A percentile compares a stretch with the other conserved stretches of the same genome.
Conservation (phyloP, 2,113 vertebrate species). For the Amphiprion ocellaris region DNA sequence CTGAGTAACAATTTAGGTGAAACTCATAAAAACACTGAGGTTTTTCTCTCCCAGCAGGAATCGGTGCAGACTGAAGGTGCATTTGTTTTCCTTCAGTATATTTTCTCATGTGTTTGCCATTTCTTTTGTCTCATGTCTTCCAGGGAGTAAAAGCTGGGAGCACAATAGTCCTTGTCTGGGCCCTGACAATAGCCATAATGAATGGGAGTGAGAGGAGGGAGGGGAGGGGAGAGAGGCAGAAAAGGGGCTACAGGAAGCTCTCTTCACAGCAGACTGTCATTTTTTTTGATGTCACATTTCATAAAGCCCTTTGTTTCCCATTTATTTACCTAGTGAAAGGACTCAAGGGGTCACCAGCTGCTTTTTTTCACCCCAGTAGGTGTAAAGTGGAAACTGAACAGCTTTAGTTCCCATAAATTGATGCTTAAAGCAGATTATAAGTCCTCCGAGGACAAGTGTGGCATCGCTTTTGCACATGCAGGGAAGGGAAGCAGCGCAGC, state of each 20-base stretch:
- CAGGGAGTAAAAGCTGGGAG: slow-evolving; percentile 62
- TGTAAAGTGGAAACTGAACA: slow-evolving; percentile 34
- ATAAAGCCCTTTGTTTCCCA: slow-evolving; percentile 50
- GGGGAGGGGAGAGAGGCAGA: slow-evolving; percentile 3
- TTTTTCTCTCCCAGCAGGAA: slow-evolving; percentile 5
- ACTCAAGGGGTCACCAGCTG: slow-evolving; percentile 25
- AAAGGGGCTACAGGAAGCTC: slow-evolving; percentile 42
- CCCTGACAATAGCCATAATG: slow-evolving; percentile 75
- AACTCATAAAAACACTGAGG: background rate
- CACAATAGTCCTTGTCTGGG: slow-evolving; percentile 80
- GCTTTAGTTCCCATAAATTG: slow-evolving; percentile 39
- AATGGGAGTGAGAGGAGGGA: slow-evolving; percentile 54
- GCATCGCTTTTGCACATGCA: slow-evolving; percentile 33
- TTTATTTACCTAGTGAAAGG: slow-evolving; percentile 29
- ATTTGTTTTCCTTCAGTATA: slow-evolving; percentile 33
- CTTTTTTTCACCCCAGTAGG: slow-evolving; percentile 26
- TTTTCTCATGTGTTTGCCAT: slow-evolving; percentile 42
- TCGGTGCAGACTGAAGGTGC: slow-evolving; percentile 3
- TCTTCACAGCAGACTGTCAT: slow-evolving; percentile 56
- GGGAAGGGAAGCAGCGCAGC: background rate
- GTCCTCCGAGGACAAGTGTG: slow-evolving; percentile 29
- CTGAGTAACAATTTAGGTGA: background rate
- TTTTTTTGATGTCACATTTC: slow-evolving; percentile 48
- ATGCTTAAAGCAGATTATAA: slow-evolving; percentile 26
- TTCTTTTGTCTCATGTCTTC: slow-evolving; percentile 52